Conservation (phyloP, 2,888 invertebrate species). For the Microchrysa polita region DNA sequence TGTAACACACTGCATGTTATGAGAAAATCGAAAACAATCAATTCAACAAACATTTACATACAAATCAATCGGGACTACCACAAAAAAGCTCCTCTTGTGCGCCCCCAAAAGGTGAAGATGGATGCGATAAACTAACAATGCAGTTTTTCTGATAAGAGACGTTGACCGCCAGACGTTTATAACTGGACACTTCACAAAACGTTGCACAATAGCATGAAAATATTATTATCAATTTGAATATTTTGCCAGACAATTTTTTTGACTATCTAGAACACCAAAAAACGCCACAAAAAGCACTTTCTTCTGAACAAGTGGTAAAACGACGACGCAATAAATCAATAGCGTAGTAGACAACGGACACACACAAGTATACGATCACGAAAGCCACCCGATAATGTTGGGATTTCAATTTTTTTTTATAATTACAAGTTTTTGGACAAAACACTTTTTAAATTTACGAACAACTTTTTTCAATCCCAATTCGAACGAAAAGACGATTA, state of each 20-base stretch:
- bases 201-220: background rate
- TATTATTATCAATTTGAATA: background rate
- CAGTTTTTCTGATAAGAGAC: constrained; percentile 18
- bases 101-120: constrained; percentile 31
- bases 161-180: constrained; percentile 14
- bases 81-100: constrained; percentile 36
- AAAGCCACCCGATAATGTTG: constrained; percentile 11
- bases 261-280: constrained; percentile 19
- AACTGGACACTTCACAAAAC: constrained; percentile 34
- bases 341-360: constrained; percentile 13
- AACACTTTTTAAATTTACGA: too few relatives aligned
- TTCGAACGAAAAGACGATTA: background rate
- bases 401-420: background rate
- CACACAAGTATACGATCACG: constrained; percentile 23
- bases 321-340: constrained; percentile 17
- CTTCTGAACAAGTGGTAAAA: background rate
- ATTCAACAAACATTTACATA: constrained; percentile 32
- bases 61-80: constrained; percentile 35
- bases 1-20: too few relatives aligned
- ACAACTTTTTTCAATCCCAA: too few relatives aligned
- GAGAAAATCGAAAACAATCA: constrained; percentile 1
- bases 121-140: constrained; percentile 1
- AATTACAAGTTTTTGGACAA: too few relatives aligned
- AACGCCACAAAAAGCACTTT: constrained; percentile 37
- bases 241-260: constrained; percentile 12